Evolutionary conservation across 2,888 invertebrate species (phyloP), one percentile per base, ranked within the genome.

Genomic region (Mimas tiliae): DNA sequence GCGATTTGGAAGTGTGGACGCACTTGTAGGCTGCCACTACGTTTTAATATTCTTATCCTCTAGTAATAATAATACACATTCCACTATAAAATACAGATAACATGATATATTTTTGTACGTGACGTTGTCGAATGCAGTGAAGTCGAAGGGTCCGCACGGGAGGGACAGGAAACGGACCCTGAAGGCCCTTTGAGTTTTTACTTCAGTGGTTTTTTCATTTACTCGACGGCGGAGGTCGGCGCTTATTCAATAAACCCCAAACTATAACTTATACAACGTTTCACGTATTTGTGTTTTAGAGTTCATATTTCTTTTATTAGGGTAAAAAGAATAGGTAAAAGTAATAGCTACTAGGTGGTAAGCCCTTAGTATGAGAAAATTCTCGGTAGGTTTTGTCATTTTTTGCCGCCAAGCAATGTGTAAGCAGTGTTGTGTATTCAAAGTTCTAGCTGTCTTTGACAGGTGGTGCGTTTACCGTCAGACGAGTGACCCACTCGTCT

Each of bases 131-230:
- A 42, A 58, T 58, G 58, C 58, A 42, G 58, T 58, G 16, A 42
- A 42, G 38, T 58, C 21, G 58, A 58, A 58, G 58, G 58, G 58
- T 19, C 58, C 12, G 58, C 16, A 42, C 16, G 9, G 38, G 2
- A 38, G 19, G 34, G 50, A 19, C 50, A 50, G 50, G 58, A 58
- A 42, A 19, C 58, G 42, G 38, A 42, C 58, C 58, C 58, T n/a
- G 12, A 19, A 12, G 19, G 42, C 58, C 53, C 58, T 58, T 58
- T 58, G 58, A 58, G 58, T 58, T 58, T 58, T 58, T 58, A 58
- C 42, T 58, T 38, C 58, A 58, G 12, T 58, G 58, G 42, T 16
- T 58, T 58, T 58, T 58, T 58, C 58, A 58, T 58, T 58, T 58
- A 58, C 58, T 34, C 53, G 33, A 33, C 42, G 38, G 58, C 21